A percentile compares a stretch with the other conserved stretches of the same genome.
Conservation (phyloP, 1,140 invertebrate genomes). For the Teleogryllus occipitalis region DNA sequence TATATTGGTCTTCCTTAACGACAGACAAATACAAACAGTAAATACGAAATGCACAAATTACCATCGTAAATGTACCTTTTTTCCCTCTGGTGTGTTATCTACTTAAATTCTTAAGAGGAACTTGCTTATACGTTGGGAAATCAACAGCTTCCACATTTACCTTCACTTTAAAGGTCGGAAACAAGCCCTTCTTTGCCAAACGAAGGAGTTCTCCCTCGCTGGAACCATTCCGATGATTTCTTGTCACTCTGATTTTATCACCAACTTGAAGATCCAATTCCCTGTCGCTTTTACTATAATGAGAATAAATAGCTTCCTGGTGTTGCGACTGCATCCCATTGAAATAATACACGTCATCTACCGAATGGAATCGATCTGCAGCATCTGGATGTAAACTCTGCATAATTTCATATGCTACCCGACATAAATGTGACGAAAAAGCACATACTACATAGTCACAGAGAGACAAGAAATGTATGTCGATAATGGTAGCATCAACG, state of each 20-base stretch:
- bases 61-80: too few species aligned
- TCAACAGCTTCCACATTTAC: constrained; percentile 56
- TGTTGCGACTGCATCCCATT: constrained; percentile 91
- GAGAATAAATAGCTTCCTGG: constrained; percentile 62
- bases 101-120: constrained; percentile 27
- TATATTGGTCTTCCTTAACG: too few species aligned
- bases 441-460: constrained; percentile 34
- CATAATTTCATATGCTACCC: constrained; percentile 95
- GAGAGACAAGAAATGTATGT: constrained; percentile 78
- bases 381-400: constrained; percentile 81
- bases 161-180: constrained; percentile 73
- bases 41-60: too few species aligned
- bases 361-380: constrained; percentile 69
- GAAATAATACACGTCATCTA: constrained; percentile 97
- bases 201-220: constrained; percentile 80
- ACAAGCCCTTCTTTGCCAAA: constrained; percentile 68
- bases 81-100: background rate
- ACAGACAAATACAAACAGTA: too few species aligned
- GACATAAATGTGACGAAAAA: constrained; percentile 64
- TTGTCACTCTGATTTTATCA: constrained; percentile 82
- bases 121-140: constrained; percentile 50
- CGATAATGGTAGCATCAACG: constrained; percentile 83
- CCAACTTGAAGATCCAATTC: constrained; percentile 69
- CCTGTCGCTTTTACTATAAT: constrained; percentile 50
- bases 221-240: constrained; percentile 96